Conservation (phyloP, 2,888 invertebrate genomes). For the Sisyra terminalis region DNA sequence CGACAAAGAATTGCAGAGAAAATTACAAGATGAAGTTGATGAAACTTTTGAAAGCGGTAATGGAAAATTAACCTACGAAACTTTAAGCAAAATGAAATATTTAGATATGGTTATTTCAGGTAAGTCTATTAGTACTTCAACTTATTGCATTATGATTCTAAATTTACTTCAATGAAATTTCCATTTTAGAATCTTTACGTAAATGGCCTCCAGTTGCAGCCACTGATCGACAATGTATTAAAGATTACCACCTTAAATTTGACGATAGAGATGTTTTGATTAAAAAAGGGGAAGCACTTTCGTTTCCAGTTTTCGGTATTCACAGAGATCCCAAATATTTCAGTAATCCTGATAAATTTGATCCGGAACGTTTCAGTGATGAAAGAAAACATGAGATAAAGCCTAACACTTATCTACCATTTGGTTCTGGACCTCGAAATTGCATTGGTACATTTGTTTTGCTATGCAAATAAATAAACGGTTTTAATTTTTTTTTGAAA, state of each 20-base stretch:
- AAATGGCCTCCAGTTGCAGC: too few relatives aligned
- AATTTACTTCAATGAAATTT: too few relatives aligned
- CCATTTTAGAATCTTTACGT: too few relatives aligned
- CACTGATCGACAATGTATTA: too few relatives aligned
- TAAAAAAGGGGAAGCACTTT: conserved; percentile 12
- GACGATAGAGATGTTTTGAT: conserved; percentile 3
- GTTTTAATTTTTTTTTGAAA: conserved; percentile 7
- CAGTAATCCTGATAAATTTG: conserved; percentile 34
- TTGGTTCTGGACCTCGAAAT: conserved; percentile 29
- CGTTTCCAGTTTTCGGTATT: conserved; percentile 19
- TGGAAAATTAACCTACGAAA: conserved; percentile 15
- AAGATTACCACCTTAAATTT: too few relatives aligned
- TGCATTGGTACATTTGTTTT: conserved; percentile 24
- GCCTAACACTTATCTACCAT: conserved; percentile 33
- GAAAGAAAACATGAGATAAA: conserved; percentile 33
- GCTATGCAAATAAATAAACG: too few relatives aligned
- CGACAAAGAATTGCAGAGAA: conserved; percentile 14
- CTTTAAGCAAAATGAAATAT: conserved; percentile 15
- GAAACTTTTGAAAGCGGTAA: conserved; percentile 11
- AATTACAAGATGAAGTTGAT: conserved; percentile 13
- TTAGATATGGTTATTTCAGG: conserved; percentile 19
- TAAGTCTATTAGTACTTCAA: too few relatives aligned
- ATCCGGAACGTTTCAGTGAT: conserved; percentile 35
- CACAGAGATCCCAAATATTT: conserved; percentile 37
- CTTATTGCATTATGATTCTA: too few relatives aligned